phyloP scores from a whole-genome alignment of 2,797 vertebrate genomes.

The Potorous gilbertii region DNA sequence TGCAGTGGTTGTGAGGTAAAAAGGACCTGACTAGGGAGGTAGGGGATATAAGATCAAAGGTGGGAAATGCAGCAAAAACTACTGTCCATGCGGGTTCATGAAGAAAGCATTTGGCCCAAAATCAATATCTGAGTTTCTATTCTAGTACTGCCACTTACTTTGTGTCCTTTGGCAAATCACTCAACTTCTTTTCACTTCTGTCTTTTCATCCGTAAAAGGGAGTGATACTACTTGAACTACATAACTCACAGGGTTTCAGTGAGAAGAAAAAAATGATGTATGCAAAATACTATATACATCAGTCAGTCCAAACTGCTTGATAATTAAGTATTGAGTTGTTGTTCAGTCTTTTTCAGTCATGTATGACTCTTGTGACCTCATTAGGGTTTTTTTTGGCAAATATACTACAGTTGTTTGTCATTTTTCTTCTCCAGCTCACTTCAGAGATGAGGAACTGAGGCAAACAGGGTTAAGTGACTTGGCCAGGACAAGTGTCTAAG shows the following conservation, averaged over 20 bases:
- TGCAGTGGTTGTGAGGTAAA: background rate
- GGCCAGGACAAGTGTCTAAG: background rate
- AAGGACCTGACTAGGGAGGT: background rate
- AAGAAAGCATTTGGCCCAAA: background rate
- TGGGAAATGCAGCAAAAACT: background rate
- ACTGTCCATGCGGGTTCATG: background rate
- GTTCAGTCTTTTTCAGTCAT: background rate
- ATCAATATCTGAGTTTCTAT: background rate
- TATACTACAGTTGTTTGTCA: background rate
- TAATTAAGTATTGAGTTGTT: background rate
- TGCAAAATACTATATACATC: background rate
- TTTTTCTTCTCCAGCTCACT: background rate
- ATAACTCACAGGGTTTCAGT: background rate
- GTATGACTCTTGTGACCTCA: background rate
- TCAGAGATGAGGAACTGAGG: background rate
- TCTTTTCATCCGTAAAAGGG: background rate
- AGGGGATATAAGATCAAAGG: background rate
- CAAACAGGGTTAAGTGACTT: background rate
- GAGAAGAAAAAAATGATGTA: background rate
- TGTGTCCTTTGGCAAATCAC: background rate
- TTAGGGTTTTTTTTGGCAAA: background rate
- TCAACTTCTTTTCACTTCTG: background rate
- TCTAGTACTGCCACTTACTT: background rate
- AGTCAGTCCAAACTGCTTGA: background rate
- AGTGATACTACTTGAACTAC: background rate